A percentile compares a stretch with the other conserved stretches of the same genome.
These are phyloP conservation scores for Sminthopsis crassicaudata DNA, from an alignment of 2,113 vertebrate species.

Conservation along the genomic window DNA sequence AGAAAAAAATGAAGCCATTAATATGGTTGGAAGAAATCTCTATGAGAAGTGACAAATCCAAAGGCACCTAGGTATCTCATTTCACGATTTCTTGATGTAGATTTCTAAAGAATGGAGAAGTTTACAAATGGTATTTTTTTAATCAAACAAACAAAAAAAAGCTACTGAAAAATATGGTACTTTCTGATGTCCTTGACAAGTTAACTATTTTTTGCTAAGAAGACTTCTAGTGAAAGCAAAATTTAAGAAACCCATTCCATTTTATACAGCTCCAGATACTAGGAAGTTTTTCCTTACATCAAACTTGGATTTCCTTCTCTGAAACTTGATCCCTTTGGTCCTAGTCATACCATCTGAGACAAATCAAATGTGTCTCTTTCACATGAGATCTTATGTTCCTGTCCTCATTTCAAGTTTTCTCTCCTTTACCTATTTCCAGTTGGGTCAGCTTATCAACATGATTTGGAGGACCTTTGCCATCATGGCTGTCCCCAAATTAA, in stretches of 20 bases:
- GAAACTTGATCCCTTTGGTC: neutral
- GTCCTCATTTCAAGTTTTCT: neutral
- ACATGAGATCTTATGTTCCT: neutral
- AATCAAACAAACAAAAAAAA: neutral
- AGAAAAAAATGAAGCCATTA: neutral
- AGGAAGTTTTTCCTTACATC: neutral
- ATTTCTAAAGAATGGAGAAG: neutral
- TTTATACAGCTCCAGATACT: neutral
- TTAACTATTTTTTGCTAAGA: neutral
- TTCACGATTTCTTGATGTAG: neutral
- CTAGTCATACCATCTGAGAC: neutral
- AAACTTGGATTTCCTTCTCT: neutral
- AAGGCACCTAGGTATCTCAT: neutral
- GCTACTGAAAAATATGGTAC: neutral
- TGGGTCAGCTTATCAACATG: neutral
- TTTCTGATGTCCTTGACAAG: neutral
- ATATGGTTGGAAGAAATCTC: neutral
- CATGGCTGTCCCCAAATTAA: neutral
- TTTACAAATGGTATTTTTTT: neutral
- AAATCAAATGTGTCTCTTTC: neutral
- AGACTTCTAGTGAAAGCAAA: neutral
- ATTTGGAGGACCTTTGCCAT: neutral
- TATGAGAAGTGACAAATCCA: neutral
- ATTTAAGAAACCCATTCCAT: neutral
- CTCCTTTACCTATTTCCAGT: neutral